A percentile compares a stretch with the other conserved stretches of the same genome.
Evolutionary conservation across 2,888 invertebrate species (phyloP).

Genomic region (Troides oblongomaculatus): DNA sequence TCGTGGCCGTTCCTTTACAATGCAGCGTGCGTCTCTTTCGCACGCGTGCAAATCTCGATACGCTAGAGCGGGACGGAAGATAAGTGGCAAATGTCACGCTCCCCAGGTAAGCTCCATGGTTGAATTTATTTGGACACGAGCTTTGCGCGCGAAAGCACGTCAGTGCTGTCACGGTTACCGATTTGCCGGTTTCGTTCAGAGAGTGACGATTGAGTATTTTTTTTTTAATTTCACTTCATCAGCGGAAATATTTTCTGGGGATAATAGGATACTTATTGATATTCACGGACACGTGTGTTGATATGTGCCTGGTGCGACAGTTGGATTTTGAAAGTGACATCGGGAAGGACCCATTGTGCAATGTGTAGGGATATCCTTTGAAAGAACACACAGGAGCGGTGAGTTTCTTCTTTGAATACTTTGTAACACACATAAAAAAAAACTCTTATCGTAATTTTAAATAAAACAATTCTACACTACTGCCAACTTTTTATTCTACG

Average conservation of each 20-base stretch:
- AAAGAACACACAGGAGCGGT: conserved; percentile 56
- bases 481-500: too few relatives aligned
- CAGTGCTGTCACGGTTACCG: conserved; percentile 41
- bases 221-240: conserved; percentile 33
- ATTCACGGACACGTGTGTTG: conserved; percentile 41
- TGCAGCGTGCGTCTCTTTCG: conserved; percentile 43
- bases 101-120: conserved; percentile 66
- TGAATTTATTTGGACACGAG: conserved; percentile 71
- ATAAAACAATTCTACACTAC: too few relatives aligned
- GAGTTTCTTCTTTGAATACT: conserved; percentile 41
- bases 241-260: conserved; percentile 1
- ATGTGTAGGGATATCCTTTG: conserved; percentile 62
- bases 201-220: conserved; percentile 26
- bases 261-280: conserved; percentile 27
- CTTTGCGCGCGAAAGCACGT: conserved; percentile 75
- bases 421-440: background rate
- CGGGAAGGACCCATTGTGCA: conserved; percentile 58
- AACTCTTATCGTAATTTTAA: too few relatives aligned
- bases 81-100: conserved; percentile 61
- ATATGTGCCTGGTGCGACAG: conserved; percentile 49
- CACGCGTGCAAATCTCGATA: conserved; percentile 23
- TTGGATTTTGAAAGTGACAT: conserved; percentile 54
- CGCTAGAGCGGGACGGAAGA: conserved; percentile 46
- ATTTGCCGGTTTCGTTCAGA: conserved; percentile 28
- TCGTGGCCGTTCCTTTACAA: conserved; percentile 66